Conservation (phyloP, 2,113 vertebrate genomes). For the Callithrix jacchus region DNA sequence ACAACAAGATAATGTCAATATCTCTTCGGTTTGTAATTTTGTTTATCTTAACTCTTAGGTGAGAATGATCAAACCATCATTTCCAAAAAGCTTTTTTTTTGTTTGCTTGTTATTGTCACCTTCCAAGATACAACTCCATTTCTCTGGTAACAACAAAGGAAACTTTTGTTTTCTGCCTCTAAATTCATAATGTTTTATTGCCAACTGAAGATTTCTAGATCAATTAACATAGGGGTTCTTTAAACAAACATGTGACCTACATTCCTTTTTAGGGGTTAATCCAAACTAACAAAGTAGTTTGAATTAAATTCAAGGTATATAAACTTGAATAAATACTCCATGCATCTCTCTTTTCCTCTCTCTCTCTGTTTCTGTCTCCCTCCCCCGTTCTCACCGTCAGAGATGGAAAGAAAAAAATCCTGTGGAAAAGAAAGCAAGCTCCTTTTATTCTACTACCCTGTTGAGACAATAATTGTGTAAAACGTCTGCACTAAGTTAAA, state of each 20-base stretch:
- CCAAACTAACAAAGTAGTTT: not conserved
- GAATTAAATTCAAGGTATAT: too few species aligned
- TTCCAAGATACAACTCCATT: not conserved
- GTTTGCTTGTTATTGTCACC: not conserved
- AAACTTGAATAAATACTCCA: too few species aligned
- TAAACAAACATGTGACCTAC: not conserved
- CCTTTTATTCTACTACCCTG: conserved; percentile 20
- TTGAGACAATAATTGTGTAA: conserved; percentile 54
- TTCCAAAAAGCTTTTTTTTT: not conserved
- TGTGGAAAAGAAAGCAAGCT: conserved; percentile 32
- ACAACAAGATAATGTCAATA: not conserved
- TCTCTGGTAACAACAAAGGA: not conserved
- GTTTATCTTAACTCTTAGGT: conserved; percentile 40
- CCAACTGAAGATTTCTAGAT: not conserved
- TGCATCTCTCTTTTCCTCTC: too few species aligned
- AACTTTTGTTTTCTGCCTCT: not conserved
- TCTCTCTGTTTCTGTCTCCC: not conserved
- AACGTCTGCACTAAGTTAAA: conserved; percentile 55
- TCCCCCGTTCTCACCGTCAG: not conserved
- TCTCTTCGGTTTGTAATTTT: not conserved
- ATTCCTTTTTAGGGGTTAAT: conserved; percentile 21
- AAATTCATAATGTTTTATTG: not conserved
- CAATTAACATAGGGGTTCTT: conserved; percentile 19
- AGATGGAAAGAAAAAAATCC: not conserved
- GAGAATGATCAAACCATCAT: conserved; percentile 25